phyloP scores from a whole-genome alignment of 2,797 vertebrate species.

The Gallinago stenura region DNA sequence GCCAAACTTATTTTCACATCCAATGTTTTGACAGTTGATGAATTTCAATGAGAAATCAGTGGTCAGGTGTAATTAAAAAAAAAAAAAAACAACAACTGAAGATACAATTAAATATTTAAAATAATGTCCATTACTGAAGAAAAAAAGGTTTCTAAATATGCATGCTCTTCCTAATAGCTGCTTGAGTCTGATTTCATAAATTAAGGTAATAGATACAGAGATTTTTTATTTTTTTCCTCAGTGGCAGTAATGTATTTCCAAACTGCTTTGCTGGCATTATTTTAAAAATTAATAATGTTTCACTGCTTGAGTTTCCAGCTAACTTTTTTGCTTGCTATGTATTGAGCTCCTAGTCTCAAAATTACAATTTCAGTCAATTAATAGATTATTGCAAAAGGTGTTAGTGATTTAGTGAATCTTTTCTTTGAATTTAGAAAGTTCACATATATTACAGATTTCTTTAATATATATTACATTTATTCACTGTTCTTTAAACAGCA shows the following conservation, averaged over 20 bases:
- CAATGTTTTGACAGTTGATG: background rate
- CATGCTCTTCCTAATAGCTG: background rate
- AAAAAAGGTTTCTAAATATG: background rate
- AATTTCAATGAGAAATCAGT: background rate
- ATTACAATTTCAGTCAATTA: background rate
- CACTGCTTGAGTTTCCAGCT: background rate
- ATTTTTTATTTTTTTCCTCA: background rate
- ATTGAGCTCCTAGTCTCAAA: background rate
- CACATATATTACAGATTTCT: background rate
- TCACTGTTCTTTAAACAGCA: background rate
- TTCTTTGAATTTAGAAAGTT: background rate
- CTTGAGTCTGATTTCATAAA: background rate
- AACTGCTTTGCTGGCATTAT: background rate
- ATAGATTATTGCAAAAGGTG: background rate
- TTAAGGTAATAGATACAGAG: background rate
- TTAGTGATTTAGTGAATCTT: background rate
- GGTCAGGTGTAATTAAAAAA: background rate
- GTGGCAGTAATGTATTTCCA: background rate
- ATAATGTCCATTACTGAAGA: background rate
- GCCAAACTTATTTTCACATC: background rate
- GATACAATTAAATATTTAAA: background rate
- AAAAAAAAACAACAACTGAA: background rate
- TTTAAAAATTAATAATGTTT: background rate
- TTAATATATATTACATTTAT: background rate
- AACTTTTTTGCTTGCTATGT: background rate